A percentile compares a stretch with the other conserved stretches of the same genome.
Conservation (phyloP, 2,888 invertebrate species). For the Diarsia mendica region DNA sequence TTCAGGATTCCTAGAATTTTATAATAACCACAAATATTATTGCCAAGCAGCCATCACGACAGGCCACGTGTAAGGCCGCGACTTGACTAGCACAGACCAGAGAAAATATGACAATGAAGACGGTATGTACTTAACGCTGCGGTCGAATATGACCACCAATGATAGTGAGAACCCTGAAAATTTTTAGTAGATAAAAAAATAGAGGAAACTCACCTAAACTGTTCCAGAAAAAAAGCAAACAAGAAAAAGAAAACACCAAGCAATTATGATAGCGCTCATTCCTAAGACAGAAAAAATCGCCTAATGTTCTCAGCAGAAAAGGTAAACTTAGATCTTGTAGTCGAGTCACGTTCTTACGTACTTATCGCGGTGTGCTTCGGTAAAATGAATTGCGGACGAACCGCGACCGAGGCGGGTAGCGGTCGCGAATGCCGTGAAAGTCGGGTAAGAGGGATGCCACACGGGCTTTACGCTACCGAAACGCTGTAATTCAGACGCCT, state of each 20-base stretch:
- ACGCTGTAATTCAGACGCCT: neutral
- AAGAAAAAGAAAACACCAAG: conserved; percentile 30
- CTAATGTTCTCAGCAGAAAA: conserved; percentile 63
- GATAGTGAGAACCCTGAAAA: neutral
- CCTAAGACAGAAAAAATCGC: conserved; percentile 48
- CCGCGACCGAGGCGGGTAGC: conserved; percentile 53
- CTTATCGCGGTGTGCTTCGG: conserved; percentile 81
- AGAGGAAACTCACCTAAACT: neutral
- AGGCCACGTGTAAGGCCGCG: too few relatives aligned
- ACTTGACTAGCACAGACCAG: neutral
- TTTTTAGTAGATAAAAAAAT: neutral
- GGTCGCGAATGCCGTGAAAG: conserved; percentile 36
- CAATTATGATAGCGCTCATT: conserved; percentile 53
- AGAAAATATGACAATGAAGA: neutral
- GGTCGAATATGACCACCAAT: neutral
- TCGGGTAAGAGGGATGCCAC: conserved; percentile 26
- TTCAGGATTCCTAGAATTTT: neutral
- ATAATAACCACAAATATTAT: neutral
- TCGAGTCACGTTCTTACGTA: conserved; percentile 78
- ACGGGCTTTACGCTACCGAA: neutral
- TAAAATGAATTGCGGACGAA: conserved; percentile 81
- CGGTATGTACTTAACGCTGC: neutral
- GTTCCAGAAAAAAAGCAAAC: conserved; percentile 11
- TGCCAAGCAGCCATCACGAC: neutral
- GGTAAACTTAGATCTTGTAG: conserved; percentile 71